Percentiles rank a stretch among this genome's conserved stretches.
Evolutionary conservation across 1,140 invertebrate genomes (phyloP).

Genomic region (Orchestia grillus): DNA sequence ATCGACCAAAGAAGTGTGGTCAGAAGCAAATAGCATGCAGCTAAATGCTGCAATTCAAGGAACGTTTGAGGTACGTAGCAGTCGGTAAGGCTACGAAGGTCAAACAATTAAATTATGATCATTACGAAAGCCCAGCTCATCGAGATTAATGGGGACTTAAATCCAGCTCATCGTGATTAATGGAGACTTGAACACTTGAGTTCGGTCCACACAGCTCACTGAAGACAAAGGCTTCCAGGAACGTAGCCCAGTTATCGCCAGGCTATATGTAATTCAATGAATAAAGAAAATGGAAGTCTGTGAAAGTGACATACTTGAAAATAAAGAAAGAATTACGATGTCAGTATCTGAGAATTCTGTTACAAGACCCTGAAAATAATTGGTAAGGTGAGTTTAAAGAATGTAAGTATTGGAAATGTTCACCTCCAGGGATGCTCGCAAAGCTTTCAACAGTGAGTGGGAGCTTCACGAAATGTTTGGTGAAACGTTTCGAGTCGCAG

Average conservation of each 20-base stretch:
- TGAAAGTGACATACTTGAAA: not conserved
- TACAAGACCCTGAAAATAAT: not conserved
- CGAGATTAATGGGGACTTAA: not conserved
- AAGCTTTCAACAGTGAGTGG: not conserved
- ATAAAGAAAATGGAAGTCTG: not conserved
- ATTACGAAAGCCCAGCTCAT: not conserved
- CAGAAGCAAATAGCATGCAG: not conserved
- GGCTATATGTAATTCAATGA: not conserved
- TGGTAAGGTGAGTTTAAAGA: not conserved
- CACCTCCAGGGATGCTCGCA: not conserved
- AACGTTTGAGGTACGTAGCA: not conserved
- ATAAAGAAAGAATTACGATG: not conserved
- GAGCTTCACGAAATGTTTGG: not conserved
- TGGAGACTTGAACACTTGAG: not conserved
- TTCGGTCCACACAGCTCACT: not conserved
- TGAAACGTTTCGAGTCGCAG: not conserved
- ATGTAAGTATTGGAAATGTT: not conserved
- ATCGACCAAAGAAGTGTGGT: not conserved
- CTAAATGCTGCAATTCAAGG: not conserved
- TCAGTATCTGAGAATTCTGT: not conserved
- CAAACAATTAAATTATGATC: not conserved
- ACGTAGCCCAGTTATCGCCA: not conserved
- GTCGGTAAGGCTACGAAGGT: not conserved
- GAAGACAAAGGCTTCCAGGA: not conserved
- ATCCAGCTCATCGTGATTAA: not conserved